phyloP scores from a whole-genome alignment of 2,113 vertebrate genomes.

The Oncorhynchus nerka region DNA sequence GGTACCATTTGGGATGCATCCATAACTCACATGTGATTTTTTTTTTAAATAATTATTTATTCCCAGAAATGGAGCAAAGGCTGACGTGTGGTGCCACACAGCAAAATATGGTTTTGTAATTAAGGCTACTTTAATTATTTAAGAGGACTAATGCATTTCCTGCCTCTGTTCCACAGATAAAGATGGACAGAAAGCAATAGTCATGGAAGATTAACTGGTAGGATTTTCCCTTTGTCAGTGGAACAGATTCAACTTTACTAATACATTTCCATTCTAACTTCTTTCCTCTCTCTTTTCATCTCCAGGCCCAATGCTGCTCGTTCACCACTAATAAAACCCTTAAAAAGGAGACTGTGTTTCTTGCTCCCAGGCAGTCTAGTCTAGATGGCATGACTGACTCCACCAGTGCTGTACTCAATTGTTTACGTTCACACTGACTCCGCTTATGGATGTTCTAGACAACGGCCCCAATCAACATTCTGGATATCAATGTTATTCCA shows the following conservation, averaged over 20 bases:
- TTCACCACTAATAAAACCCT: slow-evolving; percentile 57
- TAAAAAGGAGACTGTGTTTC: slow-evolving; percentile 22
- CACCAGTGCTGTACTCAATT: background rate
- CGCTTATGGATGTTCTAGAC: background rate
- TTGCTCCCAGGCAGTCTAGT: slow-evolving; percentile 18
- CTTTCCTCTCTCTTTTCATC: slow-evolving; percentile 1
- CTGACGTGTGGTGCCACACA: no score
- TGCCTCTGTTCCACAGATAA: slow-evolving; percentile 46
- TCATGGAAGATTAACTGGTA: slow-evolving; percentile 9
- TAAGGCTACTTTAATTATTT: slow-evolving; percentile 59
- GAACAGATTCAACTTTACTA: background rate
- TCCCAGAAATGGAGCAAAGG: no score
- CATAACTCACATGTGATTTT: background rate
- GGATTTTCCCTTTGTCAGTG: no score
- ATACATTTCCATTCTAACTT: background rate
- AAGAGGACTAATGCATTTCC: slow-evolving; percentile 54
- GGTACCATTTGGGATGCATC: background rate
- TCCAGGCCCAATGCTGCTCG: slow-evolving; percentile 12
- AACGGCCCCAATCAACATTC: background rate
- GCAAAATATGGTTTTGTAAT: slow-evolving; percentile 57
- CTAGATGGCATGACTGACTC: slow-evolving; percentile 28
- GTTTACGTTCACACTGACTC: background rate
- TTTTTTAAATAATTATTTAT: no score
- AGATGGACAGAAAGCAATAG: background rate
- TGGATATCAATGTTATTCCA: background rate